A percentile compares a stretch with the other conserved stretches of the same genome.
Evolutionary conservation across 2,888 invertebrate genomes (phyloP).

Genomic region (Synergus gifuensis): DNA sequence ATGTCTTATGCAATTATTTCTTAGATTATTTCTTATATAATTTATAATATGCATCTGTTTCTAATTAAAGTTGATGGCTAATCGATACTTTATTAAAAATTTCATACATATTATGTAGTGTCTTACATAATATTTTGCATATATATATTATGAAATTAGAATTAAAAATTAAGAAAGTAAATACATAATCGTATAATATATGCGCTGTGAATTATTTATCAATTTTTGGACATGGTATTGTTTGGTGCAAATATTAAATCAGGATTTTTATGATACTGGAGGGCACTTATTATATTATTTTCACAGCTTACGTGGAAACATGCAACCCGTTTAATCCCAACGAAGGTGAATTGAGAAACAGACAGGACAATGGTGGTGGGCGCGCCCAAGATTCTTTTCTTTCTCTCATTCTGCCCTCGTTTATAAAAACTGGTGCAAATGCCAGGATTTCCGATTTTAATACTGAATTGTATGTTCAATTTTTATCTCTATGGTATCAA

Average conservation of each 20-base stretch:
- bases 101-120: too few species aligned
- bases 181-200: too few species aligned
- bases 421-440: constrained; percentile 43
- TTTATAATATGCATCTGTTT: not conserved
- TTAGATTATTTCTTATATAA: not conserved
- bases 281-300: constrained; percentile 24
- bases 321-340: constrained; percentile 12
- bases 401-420: constrained; percentile 48
- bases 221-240: not conserved
- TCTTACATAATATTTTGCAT: too few species aligned
- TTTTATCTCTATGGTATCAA: not conserved
- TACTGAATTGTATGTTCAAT: not conserved
- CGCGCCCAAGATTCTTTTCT: constrained; percentile 68
- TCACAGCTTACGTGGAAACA: constrained; percentile 10
- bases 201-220: not conserved
- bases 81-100: not conserved
- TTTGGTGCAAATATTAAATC: constrained; percentile 7
- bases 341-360: constrained; percentile 55
- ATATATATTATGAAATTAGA: too few species aligned
- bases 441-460: constrained; percentile 36
- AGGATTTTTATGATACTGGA: not conserved
- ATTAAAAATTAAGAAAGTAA: too few species aligned
- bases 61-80: not conserved
- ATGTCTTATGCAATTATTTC: not conserved
- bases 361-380: constrained; percentile 67